phyloP scores from a whole-genome alignment of 1,140 invertebrate species.

The Fopius arisanus region DNA sequence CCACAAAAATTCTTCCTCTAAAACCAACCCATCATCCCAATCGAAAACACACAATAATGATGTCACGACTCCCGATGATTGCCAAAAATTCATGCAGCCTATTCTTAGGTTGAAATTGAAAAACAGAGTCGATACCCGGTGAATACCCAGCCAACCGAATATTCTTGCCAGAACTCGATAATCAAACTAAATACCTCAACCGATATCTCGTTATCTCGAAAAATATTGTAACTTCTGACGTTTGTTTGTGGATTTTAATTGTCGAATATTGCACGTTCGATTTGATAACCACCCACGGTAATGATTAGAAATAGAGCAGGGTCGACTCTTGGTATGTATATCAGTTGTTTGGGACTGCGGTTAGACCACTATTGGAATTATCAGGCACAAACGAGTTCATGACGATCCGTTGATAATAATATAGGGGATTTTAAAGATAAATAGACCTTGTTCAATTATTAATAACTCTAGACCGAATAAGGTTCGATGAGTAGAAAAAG shows the following conservation, averaged over 20 bases:
- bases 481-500: no score
- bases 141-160: background rate
- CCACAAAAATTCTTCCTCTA: no score
- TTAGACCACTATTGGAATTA: background rate
- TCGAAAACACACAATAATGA: background rate
- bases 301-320: constrained; percentile 1
- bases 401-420: no score
- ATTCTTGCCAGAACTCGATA: background rate
- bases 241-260: no score
- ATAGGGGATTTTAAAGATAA: no score
- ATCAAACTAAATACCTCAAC: background rate
- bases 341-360: background rate
- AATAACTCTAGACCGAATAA: no score
- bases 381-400: background rate
- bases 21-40: background rate
- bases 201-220: background rate
- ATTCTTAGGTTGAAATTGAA: background rate
- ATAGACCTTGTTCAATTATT: no score
- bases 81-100: background rate
- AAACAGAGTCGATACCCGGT: background rate
- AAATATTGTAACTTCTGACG: background rate
- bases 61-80: background rate
- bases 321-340: background rate
- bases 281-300: background rate
- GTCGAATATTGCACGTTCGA: background rate